These are phyloP conservation scores for Aythya baeri DNA, from an alignment of 2,113 vertebrate species.

Conservation along the genomic window DNA sequence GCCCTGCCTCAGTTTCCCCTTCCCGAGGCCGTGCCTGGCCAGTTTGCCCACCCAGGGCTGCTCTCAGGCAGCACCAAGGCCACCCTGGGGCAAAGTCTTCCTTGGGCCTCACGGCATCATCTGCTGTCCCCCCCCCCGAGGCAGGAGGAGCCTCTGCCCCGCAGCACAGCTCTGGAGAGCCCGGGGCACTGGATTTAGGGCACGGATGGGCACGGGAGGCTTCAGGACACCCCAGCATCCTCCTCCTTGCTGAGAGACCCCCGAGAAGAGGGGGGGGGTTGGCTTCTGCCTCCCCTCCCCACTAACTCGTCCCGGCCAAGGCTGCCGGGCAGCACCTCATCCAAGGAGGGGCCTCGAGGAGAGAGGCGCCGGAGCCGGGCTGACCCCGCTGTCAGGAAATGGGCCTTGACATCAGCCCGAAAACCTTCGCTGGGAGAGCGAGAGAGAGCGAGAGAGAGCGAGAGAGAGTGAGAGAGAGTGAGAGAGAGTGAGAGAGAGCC, in stretches of 20 bases:
- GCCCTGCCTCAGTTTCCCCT: neutral
- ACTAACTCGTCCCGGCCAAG: neutral
- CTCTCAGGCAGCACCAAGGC: neutral
- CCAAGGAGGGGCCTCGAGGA: neutral
- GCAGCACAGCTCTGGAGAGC: fast-evolving
- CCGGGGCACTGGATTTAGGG: neutral
- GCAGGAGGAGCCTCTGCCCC: neutral
- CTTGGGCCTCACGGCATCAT: neutral
- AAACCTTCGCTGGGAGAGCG: neutral
- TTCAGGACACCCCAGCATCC: neutral
- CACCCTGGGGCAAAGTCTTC: too few relatives aligned
- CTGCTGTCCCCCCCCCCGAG: too few relatives aligned
- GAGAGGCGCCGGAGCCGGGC: neutral
- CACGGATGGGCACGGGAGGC: too few relatives aligned
- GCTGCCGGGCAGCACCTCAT: neutral
- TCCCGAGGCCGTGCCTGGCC: neutral
- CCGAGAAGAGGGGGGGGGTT: neutral
- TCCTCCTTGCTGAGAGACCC: neutral
- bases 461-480: neutral
- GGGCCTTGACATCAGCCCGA: conserved; percentile 37
- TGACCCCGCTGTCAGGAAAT: conserved; percentile 38
- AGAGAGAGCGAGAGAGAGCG: neutral
- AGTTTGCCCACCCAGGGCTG: neutral
- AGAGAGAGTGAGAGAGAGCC: neutral
- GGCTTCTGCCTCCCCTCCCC: neutral